phyloP scores from a whole-genome alignment of 2,797 vertebrate species.

The Phoeniculus purpureus region DNA sequence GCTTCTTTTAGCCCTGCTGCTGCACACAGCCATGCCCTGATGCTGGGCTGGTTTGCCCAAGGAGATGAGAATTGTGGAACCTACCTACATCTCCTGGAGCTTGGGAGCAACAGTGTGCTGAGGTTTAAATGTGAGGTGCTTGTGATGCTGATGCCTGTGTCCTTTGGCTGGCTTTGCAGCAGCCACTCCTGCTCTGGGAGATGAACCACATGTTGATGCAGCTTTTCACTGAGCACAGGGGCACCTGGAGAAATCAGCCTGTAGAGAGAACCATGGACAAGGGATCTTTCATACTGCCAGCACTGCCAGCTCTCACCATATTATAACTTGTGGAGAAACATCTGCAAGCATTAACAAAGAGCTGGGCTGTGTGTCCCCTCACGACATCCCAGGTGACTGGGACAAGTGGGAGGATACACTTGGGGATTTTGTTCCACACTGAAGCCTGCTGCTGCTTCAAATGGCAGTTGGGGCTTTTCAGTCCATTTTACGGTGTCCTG shows the following conservation, averaged over 20 bases:
- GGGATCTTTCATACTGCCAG: neutral
- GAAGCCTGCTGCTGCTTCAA: neutral
- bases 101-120: neutral
- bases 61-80: neutral
- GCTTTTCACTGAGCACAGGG: neutral
- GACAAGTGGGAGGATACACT: neutral
- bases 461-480: neutral
- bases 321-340: neutral
- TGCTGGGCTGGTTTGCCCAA: neutral
- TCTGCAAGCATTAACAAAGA: neutral
- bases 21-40: neutral
- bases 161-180: neutral
- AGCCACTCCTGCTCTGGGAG: neutral
- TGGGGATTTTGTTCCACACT: neutral
- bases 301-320: neutral
- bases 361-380: neutral
- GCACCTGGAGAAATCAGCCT: neutral
- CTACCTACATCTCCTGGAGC: neutral
- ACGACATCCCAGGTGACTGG: rapidly evolving
- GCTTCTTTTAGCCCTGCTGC: neutral
- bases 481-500: neutral
- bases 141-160: neutral
- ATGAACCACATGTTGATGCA: neutral
- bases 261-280: neutral
- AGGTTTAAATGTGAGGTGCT: neutral